A percentile compares a stretch with the other conserved stretches of the same genome.
Evolutionary conservation across 1,140 invertebrate genomes (phyloP).

Genomic region (Anagrus nilaparvatae): DNA sequence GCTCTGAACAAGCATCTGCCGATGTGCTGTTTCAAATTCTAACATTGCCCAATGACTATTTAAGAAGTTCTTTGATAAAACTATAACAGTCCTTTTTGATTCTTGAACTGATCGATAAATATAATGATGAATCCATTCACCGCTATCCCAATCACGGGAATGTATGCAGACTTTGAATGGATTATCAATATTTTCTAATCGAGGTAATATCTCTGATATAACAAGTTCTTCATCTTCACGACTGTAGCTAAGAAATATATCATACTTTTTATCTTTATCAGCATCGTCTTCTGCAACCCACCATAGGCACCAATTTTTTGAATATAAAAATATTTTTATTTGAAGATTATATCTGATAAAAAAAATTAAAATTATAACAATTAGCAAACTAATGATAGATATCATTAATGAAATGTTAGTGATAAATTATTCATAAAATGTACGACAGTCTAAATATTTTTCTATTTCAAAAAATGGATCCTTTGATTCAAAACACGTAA

Average conservation of each 20-base stretch:
- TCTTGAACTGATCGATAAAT: slow-evolving; percentile 68
- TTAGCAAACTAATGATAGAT: too few relatives aligned
- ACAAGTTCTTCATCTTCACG: slow-evolving; percentile 72
- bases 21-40: slow-evolving; percentile 75
- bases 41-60: slow-evolving; percentile 75
- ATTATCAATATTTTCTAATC: slow-evolving; percentile 50
- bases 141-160: slow-evolving; percentile 64
- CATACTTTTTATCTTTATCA: slow-evolving; percentile 68
- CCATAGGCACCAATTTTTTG: slow-evolving; percentile 52
- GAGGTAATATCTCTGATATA: slow-evolving; percentile 51
- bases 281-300: slow-evolving; percentile 60
- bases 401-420: too few relatives aligned
- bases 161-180: slow-evolving; percentile 67
- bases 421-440: too few relatives aligned
- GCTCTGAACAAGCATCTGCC: too few relatives aligned
- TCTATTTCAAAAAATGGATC: too few relatives aligned
- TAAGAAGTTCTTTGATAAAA: slow-evolving; percentile 73
- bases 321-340: slow-evolving; percentile 62
- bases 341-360: too few relatives aligned
- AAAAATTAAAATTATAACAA: too few relatives aligned
- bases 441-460: too few relatives aligned
- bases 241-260: slow-evolving; percentile 82
- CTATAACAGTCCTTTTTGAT: slow-evolving; percentile 70
- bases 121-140: slow-evolving; percentile 64
- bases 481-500: too few relatives aligned